Base-by-base conservation (phyloP, 2,888 invertebrate species). In the Leucoma salicis region DNA sequence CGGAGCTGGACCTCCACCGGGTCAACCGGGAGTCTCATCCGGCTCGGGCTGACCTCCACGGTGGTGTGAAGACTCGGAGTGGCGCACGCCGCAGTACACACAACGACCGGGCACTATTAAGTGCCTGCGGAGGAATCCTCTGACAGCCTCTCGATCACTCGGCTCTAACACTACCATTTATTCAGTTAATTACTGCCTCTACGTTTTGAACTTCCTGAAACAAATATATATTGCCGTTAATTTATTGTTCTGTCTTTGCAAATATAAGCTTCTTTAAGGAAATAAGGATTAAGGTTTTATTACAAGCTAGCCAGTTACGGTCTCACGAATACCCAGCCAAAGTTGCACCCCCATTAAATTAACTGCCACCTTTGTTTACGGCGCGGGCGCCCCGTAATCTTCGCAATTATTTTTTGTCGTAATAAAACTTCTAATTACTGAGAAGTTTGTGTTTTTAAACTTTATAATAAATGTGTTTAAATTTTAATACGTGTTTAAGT, bases 291-390 rank as follows among this genome's bases (percentile, higher is more conserved):
- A 39, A 16, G 33, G 33, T 35, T 34, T 34, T 34, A 35, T 40
- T 31, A 21, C 29, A 25, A 34, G 29, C 4, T 18, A 18, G 18
- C 34, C 18, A 24, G 34, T 33, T 33, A 39, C 15, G 24, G 27
- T 12, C 32, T 25, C 18, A 15, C 18, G 12, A 29, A 34, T 34
- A 40, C 33, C 34, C 29, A 28, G 34, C 34, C 21, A 28, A 40
- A 35, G 34, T 40, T 14, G 28, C 13, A 14, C 33, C 18, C 12
- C 29, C 34, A 21, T 40, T 40, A 40, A 40, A 40, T 40, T 40
- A 40, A 40, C 34, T 34, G 28, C 39, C 34, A 28, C 39, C 39
- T 18, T 40, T 40, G 34, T 40, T 40, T 40, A 40, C 29, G 34
- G 18, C 28, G 0, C 12, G 21, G 34, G 18, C 28, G 0, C 12